Base-by-base conservation (phyloP, 2,113 vertebrate genomes). In the Lepidothrix coronata region DNA sequence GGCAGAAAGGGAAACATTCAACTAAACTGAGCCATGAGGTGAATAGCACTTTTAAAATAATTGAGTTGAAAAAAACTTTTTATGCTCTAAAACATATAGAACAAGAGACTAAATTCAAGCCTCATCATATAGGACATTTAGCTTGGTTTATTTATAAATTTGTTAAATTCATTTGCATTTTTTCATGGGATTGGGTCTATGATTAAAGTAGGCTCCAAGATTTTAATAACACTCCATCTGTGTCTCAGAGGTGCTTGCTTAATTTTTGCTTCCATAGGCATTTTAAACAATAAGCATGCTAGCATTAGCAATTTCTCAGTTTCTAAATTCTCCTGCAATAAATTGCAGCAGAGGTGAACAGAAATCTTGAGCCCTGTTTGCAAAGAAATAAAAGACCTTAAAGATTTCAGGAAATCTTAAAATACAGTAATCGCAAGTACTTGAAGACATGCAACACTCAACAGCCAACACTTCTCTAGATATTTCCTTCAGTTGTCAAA, bases 401-500 rank as follows among this genome's bases (percentile, higher is more conserved):
- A 67, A 78, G 25, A 57, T 66, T 74, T 58, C 33, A 86, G n/a
- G 44, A 95, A 88, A 67, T 22, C 39, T 57, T 80, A 77, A 88
- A 91, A 77, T 67, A 77, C 43, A 63, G 20, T 83, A 91, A 80
- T 48, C 85, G 30, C 62, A 90, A 84, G 48, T 81, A 86, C n/a
- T 37, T 71, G 57, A 90, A 93, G 76, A 81, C 41, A 65, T 44
- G 46, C 41, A 95, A 83, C 54, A 68, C 0, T 0, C n/a, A 96
- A 75, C 88, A 94, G 81, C 59, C 79, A 90, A 88, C 63, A 75
- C 61, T 78, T 90, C 48, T 72, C 90, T 74, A 77, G 72, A 72
- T 90, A 84, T n/a, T 93, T 92, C 83, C 92, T 80, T 78, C 33
- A 91, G 76, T 72, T 95, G 90, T 94, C 88, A 96, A 92, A 88